Evolutionary conservation across 2,797 vertebrate species (phyloP).

Genomic region (Borostomias antarcticus): DNA sequence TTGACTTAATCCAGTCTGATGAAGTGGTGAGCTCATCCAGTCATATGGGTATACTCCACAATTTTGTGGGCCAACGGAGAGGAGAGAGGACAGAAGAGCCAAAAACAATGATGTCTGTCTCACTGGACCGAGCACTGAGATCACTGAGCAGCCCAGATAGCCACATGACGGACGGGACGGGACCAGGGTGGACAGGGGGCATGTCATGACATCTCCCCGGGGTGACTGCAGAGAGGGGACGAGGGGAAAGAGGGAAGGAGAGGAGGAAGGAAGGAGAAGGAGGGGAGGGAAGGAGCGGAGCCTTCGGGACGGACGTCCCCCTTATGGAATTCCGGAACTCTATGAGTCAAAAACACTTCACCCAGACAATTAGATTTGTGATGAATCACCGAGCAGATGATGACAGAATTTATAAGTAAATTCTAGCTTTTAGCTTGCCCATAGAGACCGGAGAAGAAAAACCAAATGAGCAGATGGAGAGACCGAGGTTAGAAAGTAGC

Average conservation of each 20-base stretch:
- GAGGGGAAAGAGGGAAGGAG: neutral
- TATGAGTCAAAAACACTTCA: neutral
- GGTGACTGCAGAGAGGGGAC: too few relatives aligned
- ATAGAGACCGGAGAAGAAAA: neutral
- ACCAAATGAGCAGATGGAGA: neutral
- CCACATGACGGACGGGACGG: neutral
- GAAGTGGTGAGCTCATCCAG: conserved; percentile 53
- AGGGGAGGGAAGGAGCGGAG: neutral
- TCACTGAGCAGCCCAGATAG: conserved; percentile 19
- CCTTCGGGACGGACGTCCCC: neutral
- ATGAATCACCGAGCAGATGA: neutral
- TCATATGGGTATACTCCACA: conserved; percentile 36
- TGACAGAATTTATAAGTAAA: neutral
- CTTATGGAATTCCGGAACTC: neutral
- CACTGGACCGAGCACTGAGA: conserved; percentile 30
- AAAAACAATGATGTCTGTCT: conserved; percentile 42
- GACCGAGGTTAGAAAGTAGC: too few relatives aligned
- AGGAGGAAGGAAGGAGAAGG: too few relatives aligned
- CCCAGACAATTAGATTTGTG: neutral
- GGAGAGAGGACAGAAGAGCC: conserved; percentile 1
- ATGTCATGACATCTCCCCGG: too few relatives aligned
- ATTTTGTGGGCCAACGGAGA: conserved; percentile 10
- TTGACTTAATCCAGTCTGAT: conserved; percentile 67
- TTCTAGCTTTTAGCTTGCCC: neutral
- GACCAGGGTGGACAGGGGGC: conserved; percentile 4